A percentile compares a stretch with the other conserved stretches of the same genome.
Evolutionary conservation across 2,797 vertebrate species (phyloP).

Genomic region (Scleropages formosus): DNA sequence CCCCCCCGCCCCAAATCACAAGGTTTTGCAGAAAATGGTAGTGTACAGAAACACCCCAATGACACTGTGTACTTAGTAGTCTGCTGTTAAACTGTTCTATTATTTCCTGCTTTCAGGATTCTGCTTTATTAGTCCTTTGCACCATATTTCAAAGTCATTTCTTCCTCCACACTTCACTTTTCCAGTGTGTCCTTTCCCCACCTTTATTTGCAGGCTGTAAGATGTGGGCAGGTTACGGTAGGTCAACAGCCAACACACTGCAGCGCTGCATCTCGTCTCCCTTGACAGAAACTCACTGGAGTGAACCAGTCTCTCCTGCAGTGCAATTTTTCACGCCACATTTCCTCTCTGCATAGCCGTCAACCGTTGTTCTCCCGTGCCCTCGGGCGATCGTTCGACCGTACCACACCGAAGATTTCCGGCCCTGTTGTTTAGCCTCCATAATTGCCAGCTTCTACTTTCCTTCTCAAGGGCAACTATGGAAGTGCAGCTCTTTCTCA

Average conservation of each 20-base stretch:
- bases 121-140: too few species aligned
- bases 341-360: neutral
- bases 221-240: constrained; percentile 4
- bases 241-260: neutral
- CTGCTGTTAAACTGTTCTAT: too few species aligned
- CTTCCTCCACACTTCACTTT: neutral
- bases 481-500: too few species aligned
- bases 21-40: too few species aligned
- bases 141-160: too few species aligned
- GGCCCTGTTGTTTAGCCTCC: neutral
- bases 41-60: too few species aligned
- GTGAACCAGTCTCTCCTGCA: neutral
- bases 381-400: neutral
- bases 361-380: neutral
- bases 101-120: too few species aligned
- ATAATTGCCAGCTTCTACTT: too few species aligned
- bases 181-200: neutral
- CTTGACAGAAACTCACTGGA: neutral
- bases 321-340: neutral
- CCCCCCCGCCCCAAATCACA: too few species aligned
- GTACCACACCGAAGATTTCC: neutral
- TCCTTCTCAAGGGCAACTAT: too few species aligned
- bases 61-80: too few species aligned
- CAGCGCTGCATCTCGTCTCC: neutral
- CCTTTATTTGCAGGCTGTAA: neutral